Percentiles rank a stretch among this genome's conserved stretches.
Conservation (phyloP, 2,888 invertebrate species). For the Melieria crassipennis region DNA sequence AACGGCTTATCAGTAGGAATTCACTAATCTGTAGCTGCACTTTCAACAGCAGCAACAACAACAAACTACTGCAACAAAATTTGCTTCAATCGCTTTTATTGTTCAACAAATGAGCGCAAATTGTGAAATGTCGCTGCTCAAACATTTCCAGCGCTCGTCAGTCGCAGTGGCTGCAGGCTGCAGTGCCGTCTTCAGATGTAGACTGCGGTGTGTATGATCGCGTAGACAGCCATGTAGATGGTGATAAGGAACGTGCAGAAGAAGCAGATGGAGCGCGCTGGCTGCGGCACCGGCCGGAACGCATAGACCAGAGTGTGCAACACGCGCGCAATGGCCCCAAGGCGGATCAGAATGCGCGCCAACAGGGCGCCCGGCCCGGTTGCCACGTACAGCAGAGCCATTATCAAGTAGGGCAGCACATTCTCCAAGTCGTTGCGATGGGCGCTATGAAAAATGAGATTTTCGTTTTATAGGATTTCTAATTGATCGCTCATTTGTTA, state of each 20-base stretch:
- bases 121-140: no score
- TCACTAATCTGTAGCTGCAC: no score
- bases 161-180: background rate
- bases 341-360: conserved; percentile 69
- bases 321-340: conserved; percentile 69
- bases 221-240: conserved; percentile 66
- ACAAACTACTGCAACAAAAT: no score
- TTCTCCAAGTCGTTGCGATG: conserved; percentile 77
- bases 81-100: no score
- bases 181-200: conserved; percentile 27
- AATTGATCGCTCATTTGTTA: background rate
- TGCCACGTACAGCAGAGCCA: conserved; percentile 69
- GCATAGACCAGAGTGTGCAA: conserved; percentile 74
- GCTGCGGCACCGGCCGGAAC: conserved; percentile 70
- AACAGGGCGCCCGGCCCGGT: conserved; percentile 68
- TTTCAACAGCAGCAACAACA: no score
- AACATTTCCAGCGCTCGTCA: no score
- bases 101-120: no score
- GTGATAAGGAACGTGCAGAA: conserved; percentile 65
- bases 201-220: conserved; percentile 53
- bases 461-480: background rate
- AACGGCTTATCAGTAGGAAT: no score
- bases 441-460: conserved; percentile 66
- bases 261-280: conserved; percentile 67
- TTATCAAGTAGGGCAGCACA: conserved; percentile 70